A percentile compares a stretch with the other conserved stretches of the same genome.
phyloP scores from a whole-genome alignment of 1,140 invertebrate genomes.

The Drosophila malerkotliana region DNA sequence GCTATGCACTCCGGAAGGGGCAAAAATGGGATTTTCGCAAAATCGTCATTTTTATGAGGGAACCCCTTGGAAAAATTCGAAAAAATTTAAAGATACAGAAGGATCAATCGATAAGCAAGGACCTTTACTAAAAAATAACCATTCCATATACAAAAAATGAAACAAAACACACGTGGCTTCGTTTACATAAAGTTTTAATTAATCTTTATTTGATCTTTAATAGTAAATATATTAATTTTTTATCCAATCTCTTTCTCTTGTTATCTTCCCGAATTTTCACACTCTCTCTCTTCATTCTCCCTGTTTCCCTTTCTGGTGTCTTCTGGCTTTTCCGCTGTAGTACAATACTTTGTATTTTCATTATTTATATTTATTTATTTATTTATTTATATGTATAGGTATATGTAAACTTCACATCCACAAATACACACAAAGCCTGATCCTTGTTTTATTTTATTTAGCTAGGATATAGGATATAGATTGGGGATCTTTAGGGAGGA shows the following conservation, averaged over 20 bases:
- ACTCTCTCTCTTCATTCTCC: conserved; percentile 14
- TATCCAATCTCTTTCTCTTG: conserved; percentile 46
- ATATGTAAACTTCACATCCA: conserved; percentile 17
- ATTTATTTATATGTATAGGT: conserved; percentile 18
- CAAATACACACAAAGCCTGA: neutral
- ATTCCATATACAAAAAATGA: neutral
- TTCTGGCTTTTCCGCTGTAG: conserved; percentile 31
- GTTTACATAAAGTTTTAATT: conserved; percentile 73
- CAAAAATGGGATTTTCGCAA: no score
- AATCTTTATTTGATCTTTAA: conserved; percentile 79
- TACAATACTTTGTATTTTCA: conserved; percentile 30
- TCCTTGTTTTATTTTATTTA: neutral
- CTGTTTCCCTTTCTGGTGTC: neutral
- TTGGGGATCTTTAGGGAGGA: neutral
- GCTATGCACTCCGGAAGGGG: no score
- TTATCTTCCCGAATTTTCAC: conserved; percentile 24
- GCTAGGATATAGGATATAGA: neutral
- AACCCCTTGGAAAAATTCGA: no score
- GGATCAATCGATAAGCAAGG: no score
- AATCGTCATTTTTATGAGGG: no score
- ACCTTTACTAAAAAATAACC: no score
- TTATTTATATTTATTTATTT: conserved; percentile 24
- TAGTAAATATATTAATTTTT: conserved; percentile 78
- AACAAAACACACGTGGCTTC: conserved; percentile 19
- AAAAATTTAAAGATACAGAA: no score